A percentile compares a stretch with the other conserved stretches of the same genome.
These are phyloP conservation scores for Eublepharis macularius DNA, from an alignment of 2,113 vertebrate genomes.

Conservation along the genomic window DNA sequence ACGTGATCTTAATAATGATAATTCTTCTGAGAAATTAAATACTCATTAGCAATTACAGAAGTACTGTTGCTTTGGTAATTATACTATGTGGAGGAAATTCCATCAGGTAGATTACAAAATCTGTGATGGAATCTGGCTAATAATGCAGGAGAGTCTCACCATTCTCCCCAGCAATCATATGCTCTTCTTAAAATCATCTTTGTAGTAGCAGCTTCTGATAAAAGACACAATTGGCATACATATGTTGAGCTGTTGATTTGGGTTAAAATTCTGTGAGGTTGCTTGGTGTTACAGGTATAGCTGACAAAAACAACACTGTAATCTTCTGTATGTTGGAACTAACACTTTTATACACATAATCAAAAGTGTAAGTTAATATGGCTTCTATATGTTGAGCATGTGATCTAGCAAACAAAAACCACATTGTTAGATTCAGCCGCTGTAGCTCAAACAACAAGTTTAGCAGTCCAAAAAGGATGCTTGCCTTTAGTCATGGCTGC, in stretches of 20 bases:
- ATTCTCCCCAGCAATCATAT: neutral
- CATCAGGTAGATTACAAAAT: neutral
- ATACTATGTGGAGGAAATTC: neutral
- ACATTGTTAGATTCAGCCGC: neutral
- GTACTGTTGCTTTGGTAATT: neutral
- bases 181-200: neutral
- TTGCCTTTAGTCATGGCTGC: neutral
- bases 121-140: neutral
- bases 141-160: neutral
- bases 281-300: too few species aligned
- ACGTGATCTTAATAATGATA: neutral
- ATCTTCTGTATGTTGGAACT: neutral
- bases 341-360: neutral
- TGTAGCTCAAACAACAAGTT: neutral
- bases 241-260: neutral
- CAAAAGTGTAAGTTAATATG: neutral
- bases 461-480: neutral
- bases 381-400: neutral
- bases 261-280: neutral
- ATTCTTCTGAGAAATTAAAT: neutral
- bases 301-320: neutral
- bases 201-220: neutral
- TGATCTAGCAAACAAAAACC: neutral
- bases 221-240: neutral
- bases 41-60: neutral